These are phyloP conservation scores for Pelobates cultripes DNA, from an alignment of 2,797 vertebrate genomes.

Conservation along the genomic window DNA sequence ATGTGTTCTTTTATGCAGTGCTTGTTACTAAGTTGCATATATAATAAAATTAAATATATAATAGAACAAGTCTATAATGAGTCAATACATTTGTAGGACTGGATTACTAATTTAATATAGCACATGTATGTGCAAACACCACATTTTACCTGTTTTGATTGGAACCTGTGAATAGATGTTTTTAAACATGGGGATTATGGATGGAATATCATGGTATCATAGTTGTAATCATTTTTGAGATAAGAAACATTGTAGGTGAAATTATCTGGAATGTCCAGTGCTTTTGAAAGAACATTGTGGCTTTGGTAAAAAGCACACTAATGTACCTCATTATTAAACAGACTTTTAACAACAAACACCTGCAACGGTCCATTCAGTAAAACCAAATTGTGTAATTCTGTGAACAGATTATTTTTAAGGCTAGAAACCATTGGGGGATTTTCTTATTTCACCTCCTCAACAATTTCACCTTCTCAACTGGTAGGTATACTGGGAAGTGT, in stretches of 20 bases:
- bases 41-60: too few relatives aligned
- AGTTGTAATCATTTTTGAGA: constrained; percentile 3
- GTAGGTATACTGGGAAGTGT: background rate
- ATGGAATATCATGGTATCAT: too few relatives aligned
- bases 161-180: too few relatives aligned
- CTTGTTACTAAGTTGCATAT: too few relatives aligned
- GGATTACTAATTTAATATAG: too few relatives aligned
- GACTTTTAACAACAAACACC: background rate
- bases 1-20: too few relatives aligned
- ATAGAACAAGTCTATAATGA: too few relatives aligned
- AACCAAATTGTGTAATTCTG: constrained; percentile 1
- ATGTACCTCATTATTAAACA: constrained; percentile 7
- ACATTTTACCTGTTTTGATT: too few relatives aligned
- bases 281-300: constrained; percentile 9
- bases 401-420: background rate
- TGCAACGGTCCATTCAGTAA: constrained; percentile 10
- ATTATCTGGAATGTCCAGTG: constrained; percentile 13
- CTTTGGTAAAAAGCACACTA: constrained; percentile 9
- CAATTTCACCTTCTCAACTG: constrained; percentile 5
- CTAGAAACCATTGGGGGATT: background rate
- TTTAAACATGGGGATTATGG: too few relatives aligned
- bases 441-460: too few relatives aligned
- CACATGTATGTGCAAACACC: too few relatives aligned
- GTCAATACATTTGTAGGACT: too few relatives aligned
- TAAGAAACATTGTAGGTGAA: background rate